Conservation (phyloP, 2,888 invertebrate species). For the Synanthedon tipuliformis region DNA sequence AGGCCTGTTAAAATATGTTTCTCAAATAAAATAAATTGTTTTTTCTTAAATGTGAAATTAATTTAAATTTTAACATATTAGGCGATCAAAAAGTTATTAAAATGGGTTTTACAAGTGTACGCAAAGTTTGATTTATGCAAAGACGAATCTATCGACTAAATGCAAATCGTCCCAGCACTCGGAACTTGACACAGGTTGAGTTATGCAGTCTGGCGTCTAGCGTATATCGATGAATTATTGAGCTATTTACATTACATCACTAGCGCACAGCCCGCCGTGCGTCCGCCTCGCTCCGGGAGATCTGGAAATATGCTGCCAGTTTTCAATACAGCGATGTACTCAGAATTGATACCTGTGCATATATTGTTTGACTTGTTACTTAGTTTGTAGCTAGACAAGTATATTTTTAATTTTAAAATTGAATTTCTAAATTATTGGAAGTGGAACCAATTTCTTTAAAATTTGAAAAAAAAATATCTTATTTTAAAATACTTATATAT, state of each 20-base stretch:
- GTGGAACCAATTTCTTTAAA: no score
- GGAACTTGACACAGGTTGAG: slow-evolving; percentile 24
- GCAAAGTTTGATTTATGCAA: no score
- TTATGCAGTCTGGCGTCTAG: slow-evolving; percentile 49
- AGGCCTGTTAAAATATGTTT: no score
- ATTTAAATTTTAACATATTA: no score
- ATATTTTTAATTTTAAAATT: neutral
- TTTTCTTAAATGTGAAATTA: no score
- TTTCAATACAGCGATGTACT: neutral
- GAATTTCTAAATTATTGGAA: no score
- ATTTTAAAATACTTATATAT: no score
- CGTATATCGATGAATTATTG: slow-evolving; percentile 56
- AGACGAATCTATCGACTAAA: slow-evolving; percentile 3
- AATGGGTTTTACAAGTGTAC: no score
- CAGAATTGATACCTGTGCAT: neutral
- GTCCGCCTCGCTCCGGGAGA: neutral
- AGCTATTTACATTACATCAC: slow-evolving; percentile 57
- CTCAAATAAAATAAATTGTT: no score
- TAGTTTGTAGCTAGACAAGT: neutral
- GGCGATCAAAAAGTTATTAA: slow-evolving; percentile 4
- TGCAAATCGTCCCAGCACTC: neutral
- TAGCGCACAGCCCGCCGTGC: slow-evolving; percentile 11
- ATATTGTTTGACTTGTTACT: no score
- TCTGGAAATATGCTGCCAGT: neutral
- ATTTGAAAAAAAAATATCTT: no score